Base-by-base conservation (phyloP, 1,140 invertebrate species). In the Drosophila persimilis region DNA sequence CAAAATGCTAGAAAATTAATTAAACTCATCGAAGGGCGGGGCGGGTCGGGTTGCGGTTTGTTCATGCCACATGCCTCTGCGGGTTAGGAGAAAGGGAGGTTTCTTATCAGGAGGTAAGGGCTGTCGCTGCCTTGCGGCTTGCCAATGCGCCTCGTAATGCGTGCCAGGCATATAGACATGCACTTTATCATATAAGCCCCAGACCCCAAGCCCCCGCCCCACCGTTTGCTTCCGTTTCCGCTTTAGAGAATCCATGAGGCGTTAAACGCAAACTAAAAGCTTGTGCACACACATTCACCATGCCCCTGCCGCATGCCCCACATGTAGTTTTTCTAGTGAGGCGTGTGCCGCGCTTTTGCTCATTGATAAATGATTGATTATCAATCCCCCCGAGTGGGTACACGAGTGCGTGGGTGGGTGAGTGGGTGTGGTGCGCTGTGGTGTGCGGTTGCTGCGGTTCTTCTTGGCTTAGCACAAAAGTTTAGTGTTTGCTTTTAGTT, bases 291-390 rank as follows among this genome's bases (percentile, higher is more conserved):
- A 24, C 46, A 43, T 6, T 4, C 55, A 29, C 55, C 55, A 47
- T 44, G 9, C 41, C 60, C 50, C 20, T 65, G 29, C 29, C 8
- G 0, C 31, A 3, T 11, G 35, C 35, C 35, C 4, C 11, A 11
- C 11, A 11, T 77, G 74, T 65, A 70, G 59, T 76, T 80, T 72
- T 75, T 63, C 5, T 69, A 45, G 52, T 13, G 48, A 66, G 81
- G 81, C 81, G 81, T 84, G 80, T 84, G 80, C 60, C 74, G 60
- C 73, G 80, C 80, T 74, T 77, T 52, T 29, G 41, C 53, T 74
- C 71, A 86, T 86, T 86, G 83, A 88, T 88, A 88, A 86, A 86
- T 88, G 83, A 86, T 88, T 86, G 83, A 86, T 86, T 88, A 86
- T 86, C 83, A 59, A 57, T 56, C 53, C 52, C 59, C 63, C 22